These are phyloP conservation scores for Bursaphelenchus mucronatus DNA, from an alignment of 1,140 invertebrate species.

Conservation along the genomic window DNA sequence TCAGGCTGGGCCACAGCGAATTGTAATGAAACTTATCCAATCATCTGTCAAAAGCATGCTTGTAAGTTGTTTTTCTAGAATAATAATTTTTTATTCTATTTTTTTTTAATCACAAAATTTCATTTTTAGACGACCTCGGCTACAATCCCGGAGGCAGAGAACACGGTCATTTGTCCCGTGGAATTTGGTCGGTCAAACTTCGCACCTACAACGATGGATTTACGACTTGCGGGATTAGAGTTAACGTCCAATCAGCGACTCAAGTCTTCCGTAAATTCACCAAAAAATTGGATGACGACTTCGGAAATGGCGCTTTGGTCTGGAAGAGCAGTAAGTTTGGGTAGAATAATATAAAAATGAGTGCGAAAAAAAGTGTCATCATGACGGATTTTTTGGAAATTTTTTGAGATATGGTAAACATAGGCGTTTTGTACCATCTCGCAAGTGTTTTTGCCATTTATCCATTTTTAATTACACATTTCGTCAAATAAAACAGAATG, in stretches of 20 bases:
- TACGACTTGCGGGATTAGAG: background rate
- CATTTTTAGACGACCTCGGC: conserved; percentile 1
- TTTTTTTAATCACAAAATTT: background rate
- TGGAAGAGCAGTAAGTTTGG: conserved; percentile 6
- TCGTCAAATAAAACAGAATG: too few species aligned
- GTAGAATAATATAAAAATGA: background rate
- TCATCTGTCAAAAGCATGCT: conserved; percentile 8
- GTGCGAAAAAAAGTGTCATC: background rate
- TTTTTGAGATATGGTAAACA: background rate
- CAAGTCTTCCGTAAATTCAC: conserved; percentile 9
- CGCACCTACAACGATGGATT: background rate
- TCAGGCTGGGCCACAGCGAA: background rate
- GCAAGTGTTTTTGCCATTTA: too few species aligned
- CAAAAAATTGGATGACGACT: background rate
- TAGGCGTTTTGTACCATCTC: too few species aligned
- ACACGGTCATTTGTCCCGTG: conserved; percentile 8
- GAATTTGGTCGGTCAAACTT: conserved; percentile 6
- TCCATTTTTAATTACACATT: too few species aligned
- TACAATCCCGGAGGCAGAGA: background rate
- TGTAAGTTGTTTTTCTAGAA: background rate
- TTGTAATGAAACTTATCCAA: background rate
- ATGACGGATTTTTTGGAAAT: background rate
- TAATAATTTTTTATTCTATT: too few species aligned
- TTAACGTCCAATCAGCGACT: conserved; percentile 3
- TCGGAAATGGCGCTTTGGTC: background rate